Evolutionary conservation across 1,140 invertebrate species (phyloP).

Genomic region (Episyrphus balteatus): DNA sequence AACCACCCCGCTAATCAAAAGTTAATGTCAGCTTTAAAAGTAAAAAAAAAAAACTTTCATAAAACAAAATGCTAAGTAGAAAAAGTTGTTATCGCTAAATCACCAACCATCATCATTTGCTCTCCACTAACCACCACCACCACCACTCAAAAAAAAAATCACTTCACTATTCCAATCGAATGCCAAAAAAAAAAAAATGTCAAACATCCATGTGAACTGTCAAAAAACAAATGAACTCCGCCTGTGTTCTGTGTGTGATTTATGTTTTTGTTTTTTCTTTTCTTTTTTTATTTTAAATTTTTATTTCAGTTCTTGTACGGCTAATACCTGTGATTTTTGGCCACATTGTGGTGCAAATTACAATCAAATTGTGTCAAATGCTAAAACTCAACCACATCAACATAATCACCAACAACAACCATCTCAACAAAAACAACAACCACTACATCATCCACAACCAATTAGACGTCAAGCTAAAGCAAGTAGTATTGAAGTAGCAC

Average conservation of each 20-base stretch:
- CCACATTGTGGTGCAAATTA: slow-evolving; percentile 24
- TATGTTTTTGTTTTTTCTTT: background rate
- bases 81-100: no score
- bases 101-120: no score
- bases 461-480: background rate
- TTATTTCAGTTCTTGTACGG: background rate
- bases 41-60: no score
- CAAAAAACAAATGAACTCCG: no score
- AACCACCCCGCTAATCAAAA: no score
- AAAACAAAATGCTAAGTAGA: no score
- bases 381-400: background rate
- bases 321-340: slow-evolving; percentile 25
- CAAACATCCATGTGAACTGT: no score
- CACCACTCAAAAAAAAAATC: no score
- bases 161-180: no score
- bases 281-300: background rate
- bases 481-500: background rate
- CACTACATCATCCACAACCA: slow-evolving; percentile 6
- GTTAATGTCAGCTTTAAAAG: no score
- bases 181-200: no score
- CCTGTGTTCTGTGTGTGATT: background rate
- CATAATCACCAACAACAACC: slow-evolving; percentile 2
- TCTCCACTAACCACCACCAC: no score
- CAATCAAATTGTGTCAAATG: background rate
- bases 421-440: background rate